These are phyloP conservation scores for Lottia gigantea DNA, from an alignment of 2,888 invertebrate genomes.

Conservation along the genomic window DNA sequence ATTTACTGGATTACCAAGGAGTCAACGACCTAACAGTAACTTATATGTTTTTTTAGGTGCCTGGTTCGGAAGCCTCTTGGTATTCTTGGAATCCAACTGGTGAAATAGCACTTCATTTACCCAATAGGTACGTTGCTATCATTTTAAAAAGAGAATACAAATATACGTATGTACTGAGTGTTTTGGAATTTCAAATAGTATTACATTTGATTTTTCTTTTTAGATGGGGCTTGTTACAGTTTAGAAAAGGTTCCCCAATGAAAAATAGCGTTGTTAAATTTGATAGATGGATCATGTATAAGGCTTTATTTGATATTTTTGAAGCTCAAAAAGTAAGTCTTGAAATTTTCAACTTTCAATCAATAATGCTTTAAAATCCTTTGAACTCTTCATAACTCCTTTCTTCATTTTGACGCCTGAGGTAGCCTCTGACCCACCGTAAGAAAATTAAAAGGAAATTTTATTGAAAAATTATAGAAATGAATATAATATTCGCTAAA, in stretches of 20 bases:
- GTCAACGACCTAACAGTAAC: too few relatives aligned
- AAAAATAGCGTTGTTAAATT: slow-evolving; percentile 24
- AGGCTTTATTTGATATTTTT: slow-evolving; percentile 42
- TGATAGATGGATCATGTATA: slow-evolving; percentile 39
- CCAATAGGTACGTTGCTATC: slow-evolving; percentile 25
- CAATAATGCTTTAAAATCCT: background rate
- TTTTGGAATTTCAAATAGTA: too few relatives aligned
- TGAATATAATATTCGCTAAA: too few relatives aligned
- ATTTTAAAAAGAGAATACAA: too few relatives aligned
- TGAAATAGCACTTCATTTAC: slow-evolving; percentile 33
- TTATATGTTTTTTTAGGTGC: slow-evolving; percentile 22
- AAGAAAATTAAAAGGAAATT: too few relatives aligned
- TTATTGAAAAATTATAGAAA: too few relatives aligned
- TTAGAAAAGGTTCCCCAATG: slow-evolving; percentile 14
- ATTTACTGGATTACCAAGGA: too few relatives aligned
- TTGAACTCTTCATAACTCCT: background rate
- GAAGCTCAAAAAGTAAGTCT: slow-evolving; percentile 37
- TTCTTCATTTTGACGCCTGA: background rate
- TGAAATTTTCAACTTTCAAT: background rate
- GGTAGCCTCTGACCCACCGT: too few relatives aligned
- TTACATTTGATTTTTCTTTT: background rate
- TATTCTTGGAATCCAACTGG: slow-evolving; percentile 38
- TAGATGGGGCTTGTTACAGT: slow-evolving; percentile 35
- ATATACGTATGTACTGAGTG: too few relatives aligned
- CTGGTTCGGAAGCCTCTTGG: slow-evolving; percentile 29